A percentile compares a stretch with the other conserved stretches of the same genome.
Evolutionary conservation across 2,888 invertebrate genomes (phyloP).

Genomic region (Amphipoea lucens): DNA sequence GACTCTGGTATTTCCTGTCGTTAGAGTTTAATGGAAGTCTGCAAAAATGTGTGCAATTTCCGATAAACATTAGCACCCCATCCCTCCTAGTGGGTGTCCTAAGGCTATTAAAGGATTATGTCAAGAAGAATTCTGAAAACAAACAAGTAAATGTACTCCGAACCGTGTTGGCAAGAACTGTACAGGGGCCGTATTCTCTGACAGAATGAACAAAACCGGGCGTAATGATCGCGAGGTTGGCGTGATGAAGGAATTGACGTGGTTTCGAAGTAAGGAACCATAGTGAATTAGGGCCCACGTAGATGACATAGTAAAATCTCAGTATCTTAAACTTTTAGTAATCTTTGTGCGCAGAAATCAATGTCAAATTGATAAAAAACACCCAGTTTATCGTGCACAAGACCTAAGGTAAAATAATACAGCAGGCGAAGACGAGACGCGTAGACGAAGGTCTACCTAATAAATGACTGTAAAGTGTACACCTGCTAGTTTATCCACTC

Average conservation of each 20-base stretch:
- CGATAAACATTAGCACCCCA: not conserved
- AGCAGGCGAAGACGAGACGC: too few relatives aligned
- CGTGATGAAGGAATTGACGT: too few relatives aligned
- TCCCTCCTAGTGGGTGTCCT: not conserved
- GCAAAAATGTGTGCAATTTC: slow-evolving; percentile 5
- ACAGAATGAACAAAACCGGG: too few relatives aligned
- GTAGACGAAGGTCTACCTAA: not conserved
- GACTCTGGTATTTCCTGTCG: not conserved
- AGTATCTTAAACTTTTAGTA: not conserved
- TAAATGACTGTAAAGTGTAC: not conserved
- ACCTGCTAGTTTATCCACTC: not conserved
- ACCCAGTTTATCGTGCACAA: not conserved
- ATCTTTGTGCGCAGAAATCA: not conserved
- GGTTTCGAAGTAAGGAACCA: too few relatives aligned
- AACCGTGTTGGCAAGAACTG: not conserved
- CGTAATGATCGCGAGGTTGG: too few relatives aligned
- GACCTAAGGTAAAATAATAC: not conserved
- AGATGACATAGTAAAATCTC: not conserved
- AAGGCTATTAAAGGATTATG: slow-evolving; percentile 6
- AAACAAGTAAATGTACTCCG: not conserved
- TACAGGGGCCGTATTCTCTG: not conserved
- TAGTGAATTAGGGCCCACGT: too few relatives aligned
- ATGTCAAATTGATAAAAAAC: not conserved
- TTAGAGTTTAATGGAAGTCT: not conserved
- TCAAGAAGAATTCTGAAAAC: not conserved